Percentiles rank a stretch among this genome's conserved stretches.
Conservation (phyloP, 2,888 invertebrate species). For the Aphelenchoides bicaudatus region DNA sequence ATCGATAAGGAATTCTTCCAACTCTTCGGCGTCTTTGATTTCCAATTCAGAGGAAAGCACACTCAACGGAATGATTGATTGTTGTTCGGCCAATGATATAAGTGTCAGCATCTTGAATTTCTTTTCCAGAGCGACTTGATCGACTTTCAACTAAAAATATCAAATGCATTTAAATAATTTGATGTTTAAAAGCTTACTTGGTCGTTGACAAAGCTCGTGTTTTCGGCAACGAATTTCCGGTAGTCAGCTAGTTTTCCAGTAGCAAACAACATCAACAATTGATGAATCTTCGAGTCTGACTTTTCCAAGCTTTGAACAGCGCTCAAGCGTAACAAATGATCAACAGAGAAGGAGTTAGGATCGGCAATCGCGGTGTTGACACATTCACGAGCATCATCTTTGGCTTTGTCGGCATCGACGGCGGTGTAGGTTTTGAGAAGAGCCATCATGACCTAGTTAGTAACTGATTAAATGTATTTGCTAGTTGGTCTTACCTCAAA, state of each 20-base stretch:
- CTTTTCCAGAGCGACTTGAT: slow-evolving; percentile 61
- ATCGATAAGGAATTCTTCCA: slow-evolving; percentile 94
- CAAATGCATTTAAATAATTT: too few species aligned
- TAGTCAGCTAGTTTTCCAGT: slow-evolving; percentile 47
- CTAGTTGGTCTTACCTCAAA: slow-evolving; percentile 40
- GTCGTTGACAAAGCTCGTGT: slow-evolving; percentile 79
- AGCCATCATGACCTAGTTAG: slow-evolving; percentile 75
- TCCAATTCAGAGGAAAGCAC: slow-evolving; percentile 82
- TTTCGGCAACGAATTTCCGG: slow-evolving; percentile 33
- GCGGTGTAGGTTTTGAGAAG: slow-evolving; percentile 91
- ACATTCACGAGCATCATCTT: slow-evolving; percentile 86
- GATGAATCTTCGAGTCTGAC: slow-evolving; percentile 48
- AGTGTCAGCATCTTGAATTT: slow-evolving; percentile 94
- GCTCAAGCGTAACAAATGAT: slow-evolving; percentile 84
- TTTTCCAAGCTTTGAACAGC: slow-evolving; percentile 80
- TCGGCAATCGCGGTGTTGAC: slow-evolving; percentile 82
- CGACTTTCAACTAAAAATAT: slow-evolving; percentile 44
- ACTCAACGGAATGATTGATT: slow-evolving; percentile 81
- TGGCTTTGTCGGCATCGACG: slow-evolving; percentile 83
- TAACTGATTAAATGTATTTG: not conserved
- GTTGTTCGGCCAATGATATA: slow-evolving; percentile 92
- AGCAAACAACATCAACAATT: slow-evolving; percentile 48
- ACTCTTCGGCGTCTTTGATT: slow-evolving; percentile 74
- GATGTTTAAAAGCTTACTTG: too few species aligned
- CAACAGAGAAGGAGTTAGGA: slow-evolving; percentile 87